phyloP scores from a whole-genome alignment of 92 coral and sea anemone species.

The Phenganax marumi region DNA sequence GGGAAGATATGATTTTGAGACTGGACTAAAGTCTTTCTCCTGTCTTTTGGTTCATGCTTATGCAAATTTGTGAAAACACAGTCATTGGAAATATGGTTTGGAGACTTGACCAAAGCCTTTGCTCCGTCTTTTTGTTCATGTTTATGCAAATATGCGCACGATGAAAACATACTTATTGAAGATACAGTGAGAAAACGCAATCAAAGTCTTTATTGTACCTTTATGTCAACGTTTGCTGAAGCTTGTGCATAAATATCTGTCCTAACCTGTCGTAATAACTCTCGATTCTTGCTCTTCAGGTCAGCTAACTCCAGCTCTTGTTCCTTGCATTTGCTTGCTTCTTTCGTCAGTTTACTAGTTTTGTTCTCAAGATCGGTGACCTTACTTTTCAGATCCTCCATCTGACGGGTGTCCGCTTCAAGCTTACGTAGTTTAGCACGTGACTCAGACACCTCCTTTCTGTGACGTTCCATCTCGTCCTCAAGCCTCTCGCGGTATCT shows the following conservation, averaged over 20 bases:
- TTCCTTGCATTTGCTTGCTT: conserved; percentile 28
- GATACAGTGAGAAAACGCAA: no score
- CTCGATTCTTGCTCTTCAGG: conserved; percentile 25
- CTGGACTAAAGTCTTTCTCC: no score
- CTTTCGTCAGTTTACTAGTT: conserved; percentile 14
- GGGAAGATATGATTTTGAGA: no score
- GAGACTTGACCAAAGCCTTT: not conserved
- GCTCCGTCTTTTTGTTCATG: no score
- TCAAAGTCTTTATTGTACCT: no score
- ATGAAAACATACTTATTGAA: no score
- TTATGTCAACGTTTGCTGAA: no score
- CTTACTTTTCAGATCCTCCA: conserved; percentile 30
- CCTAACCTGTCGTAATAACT: conserved; percentile 19
- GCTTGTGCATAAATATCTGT: no score
- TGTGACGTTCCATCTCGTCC: conserved; percentile 77
- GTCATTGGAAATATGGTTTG: not conserved
- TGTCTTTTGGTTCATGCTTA: no score
- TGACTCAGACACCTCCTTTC: conserved; percentile 74
- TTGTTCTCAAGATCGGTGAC: conserved; percentile 23
- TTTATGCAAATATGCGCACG: no score
- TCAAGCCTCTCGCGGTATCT: conserved; percentile 79
- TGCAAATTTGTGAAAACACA: no score
- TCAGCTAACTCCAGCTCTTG: conserved; percentile 26
- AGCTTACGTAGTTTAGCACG: conserved; percentile 60
- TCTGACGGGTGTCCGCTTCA: conserved; percentile 47